Percentiles rank a stretch among this genome's conserved stretches.
Conservation (phyloP, 1,140 invertebrate species). For the Papilio xuthus region DNA sequence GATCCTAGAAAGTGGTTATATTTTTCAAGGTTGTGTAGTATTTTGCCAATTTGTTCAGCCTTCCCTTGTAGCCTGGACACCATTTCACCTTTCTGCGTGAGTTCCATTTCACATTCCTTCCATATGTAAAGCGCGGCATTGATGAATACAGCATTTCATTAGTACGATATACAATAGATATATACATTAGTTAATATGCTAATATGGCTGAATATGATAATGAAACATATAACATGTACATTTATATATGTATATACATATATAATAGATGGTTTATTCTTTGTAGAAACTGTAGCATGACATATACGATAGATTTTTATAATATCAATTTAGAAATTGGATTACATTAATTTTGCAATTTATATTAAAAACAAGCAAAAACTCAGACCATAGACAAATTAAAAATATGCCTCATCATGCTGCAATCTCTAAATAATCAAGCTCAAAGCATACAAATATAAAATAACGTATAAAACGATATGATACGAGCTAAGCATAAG, state of each 20-base stretch:
- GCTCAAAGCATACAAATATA: slow-evolving; percentile 23
- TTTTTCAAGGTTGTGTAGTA: slow-evolving; percentile 94
- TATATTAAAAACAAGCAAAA: neutral
- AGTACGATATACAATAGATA: slow-evolving; percentile 59
- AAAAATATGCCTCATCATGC: neutral
- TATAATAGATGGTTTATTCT: neutral
- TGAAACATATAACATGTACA: slow-evolving; percentile 26
- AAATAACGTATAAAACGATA: neutral
- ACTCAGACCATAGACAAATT: neutral
- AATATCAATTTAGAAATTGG: neutral
- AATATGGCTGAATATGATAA: slow-evolving; percentile 35
- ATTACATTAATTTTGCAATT: neutral
- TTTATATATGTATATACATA: slow-evolving; percentile 18
- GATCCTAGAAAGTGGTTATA: slow-evolving; percentile 88
- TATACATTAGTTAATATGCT: slow-evolving; percentile 37
- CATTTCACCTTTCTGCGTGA: slow-evolving; percentile 95
- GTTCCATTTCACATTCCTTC: slow-evolving; percentile 95
- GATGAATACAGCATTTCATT: slow-evolving; percentile 73
- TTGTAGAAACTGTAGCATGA: slow-evolving; percentile 1
- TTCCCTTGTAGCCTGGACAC: slow-evolving; percentile 94
- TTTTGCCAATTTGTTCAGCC: slow-evolving; percentile 94
- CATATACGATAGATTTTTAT: neutral
- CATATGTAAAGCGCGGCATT: slow-evolving; percentile 73
- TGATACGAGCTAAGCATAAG: neutral
- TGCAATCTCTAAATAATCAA: neutral